phyloP scores from a whole-genome alignment of 2,113 vertebrate genomes.

The Vanacampus margaritifer region DNA sequence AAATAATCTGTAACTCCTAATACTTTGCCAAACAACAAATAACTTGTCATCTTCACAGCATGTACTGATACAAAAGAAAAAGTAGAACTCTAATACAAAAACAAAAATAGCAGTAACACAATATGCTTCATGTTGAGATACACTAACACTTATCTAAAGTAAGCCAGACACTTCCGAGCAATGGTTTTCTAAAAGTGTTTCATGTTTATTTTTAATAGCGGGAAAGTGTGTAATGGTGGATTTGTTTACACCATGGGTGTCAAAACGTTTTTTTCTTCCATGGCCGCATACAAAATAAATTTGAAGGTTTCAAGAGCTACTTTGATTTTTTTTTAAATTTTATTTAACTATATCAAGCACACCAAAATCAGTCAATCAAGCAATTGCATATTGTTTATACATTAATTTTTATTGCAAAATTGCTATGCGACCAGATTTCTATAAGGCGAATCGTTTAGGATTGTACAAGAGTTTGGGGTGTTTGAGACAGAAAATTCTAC shows the following conservation, averaged over 20 bases:
- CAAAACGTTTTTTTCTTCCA: no score
- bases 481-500: no score
- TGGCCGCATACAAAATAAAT: no score
- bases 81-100: not conserved
- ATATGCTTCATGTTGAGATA: not conserved
- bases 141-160: not conserved
- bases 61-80: slow-evolving; percentile 9
- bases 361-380: no score
- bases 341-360: no score
- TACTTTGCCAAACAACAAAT: slow-evolving; percentile 20
- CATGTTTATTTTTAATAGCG: slow-evolving; percentile 28
- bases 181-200: slow-evolving; percentile 18
- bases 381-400: no score
- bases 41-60: not conserved
- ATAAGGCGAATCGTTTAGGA: no score
- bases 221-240: slow-evolving; percentile 14
- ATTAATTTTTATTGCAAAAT: no score
- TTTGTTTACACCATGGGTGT: slow-evolving; percentile 29
- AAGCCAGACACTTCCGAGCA: not conserved
- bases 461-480: no score
- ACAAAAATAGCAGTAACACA: not conserved
- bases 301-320: no score
- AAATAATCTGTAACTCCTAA: not conserved
- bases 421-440: no score
- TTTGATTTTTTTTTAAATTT: no score